Evolutionary conservation across 2,797 vertebrate genomes (phyloP).

Genomic region (Anguilla obscura): DNA sequence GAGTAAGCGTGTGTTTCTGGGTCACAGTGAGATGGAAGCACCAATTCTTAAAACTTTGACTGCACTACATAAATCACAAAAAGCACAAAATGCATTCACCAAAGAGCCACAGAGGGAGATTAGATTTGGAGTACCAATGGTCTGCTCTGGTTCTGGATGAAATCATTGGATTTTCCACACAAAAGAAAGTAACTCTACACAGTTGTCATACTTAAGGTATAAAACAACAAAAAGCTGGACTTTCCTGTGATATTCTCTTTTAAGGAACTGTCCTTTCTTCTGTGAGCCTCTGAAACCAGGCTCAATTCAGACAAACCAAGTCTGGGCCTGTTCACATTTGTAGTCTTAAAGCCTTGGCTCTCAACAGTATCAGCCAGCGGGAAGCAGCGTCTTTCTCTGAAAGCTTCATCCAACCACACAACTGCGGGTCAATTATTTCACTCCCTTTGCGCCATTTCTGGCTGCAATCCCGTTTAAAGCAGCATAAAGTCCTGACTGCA

Average conservation of each 20-base stretch:
- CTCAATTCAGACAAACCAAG: neutral
- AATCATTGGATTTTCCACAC: neutral
- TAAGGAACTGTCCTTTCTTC: neutral
- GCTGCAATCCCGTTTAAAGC: neutral
- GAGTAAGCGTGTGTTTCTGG: neutral
- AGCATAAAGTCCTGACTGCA: neutral
- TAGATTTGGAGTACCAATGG: neutral
- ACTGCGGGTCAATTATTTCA: neutral
- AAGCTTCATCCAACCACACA: neutral
- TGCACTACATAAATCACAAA: neutral
- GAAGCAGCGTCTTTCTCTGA: neutral
- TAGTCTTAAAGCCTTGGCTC: neutral
- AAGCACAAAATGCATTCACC: conserved; percentile 3
- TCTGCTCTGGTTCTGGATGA: neutral
- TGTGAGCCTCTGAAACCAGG: neutral
- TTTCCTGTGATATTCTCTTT: neutral
- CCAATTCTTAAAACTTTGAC: neutral
- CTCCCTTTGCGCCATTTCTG: neutral
- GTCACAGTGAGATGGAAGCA: neutral
- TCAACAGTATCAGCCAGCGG: neutral
- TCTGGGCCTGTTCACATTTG: neutral
- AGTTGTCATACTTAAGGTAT: neutral
- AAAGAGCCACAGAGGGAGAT: neutral
- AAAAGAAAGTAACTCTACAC: neutral
- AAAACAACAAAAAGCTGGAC: neutral